Evolutionary conservation across 2,888 invertebrate species (phyloP), one percentile per base, ranked within the genome.

Genomic region (Napeogenes inachia): DNA sequence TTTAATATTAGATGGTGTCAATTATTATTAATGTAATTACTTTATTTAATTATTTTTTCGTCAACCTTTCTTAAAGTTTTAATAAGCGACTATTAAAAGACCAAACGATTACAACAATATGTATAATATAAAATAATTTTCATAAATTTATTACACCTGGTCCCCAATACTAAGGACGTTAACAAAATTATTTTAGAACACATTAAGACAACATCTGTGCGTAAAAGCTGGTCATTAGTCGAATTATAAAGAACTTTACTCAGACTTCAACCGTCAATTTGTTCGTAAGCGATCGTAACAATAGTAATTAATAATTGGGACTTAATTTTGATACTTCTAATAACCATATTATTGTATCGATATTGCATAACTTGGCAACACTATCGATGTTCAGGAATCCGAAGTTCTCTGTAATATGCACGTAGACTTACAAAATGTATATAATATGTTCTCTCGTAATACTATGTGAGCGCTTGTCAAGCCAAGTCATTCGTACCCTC

Each of bases 211-310:
- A 57, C 50, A 61, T 59, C 61, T 61, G 57, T 47, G 60, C 45
- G 57, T 32, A 61, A 65, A 59, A 56, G 58, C 56, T 59, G 55
- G 61, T 56, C 61, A 56, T 63, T 65, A 65, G 45, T n/a, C 42
- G 65, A 64, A 58, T 65, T 64, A 59, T 58, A 56, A 64, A 54
- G 62, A 62, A 62, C 54, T 64, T 65, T 55, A 30, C 54, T 59
- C 50, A 54, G 42, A 10, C 54, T 54, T 45, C 38, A 54, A 38
- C 42, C 33, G 57, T 35, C 45, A 54, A 42, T 60, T 57, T 5
- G 3, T 13, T 42, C n/a, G 13, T 38, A 63, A 42, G 32, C 2
- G 35, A 33, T 56, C 21, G 45, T 45, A 13, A 38, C 32, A 54
- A 45, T 13, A 38, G n/a, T 54, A 57, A 54, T 55, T 21, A 21